Conservation (phyloP, 2,113 vertebrate species). For the Chauna torquata region DNA sequence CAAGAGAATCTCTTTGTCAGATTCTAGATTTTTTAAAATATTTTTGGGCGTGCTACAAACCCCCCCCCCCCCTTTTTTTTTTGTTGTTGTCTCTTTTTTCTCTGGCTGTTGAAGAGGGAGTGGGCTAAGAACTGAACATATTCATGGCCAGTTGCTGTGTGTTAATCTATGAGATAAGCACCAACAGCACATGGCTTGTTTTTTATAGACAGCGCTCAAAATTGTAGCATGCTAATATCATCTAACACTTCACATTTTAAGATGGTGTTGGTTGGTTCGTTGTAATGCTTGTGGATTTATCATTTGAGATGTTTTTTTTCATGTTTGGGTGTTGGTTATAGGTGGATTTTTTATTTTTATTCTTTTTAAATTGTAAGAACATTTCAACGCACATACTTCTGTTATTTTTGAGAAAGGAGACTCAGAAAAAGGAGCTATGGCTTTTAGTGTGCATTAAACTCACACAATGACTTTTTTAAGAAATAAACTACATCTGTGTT, state of each 20-base stretch:
- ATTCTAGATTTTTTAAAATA: background rate
- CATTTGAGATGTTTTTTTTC: background rate
- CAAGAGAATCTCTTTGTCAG: background rate
- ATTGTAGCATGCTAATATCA: background rate
- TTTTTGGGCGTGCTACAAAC: background rate
- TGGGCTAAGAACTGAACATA: background rate
- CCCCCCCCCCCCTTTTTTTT: fast-evolving
- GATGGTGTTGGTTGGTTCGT: background rate
- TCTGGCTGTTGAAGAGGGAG: background rate
- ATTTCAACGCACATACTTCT: background rate
- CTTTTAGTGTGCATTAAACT: background rate
- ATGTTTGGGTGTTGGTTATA: background rate
- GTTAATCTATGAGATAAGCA: slow-evolving; percentile 38
- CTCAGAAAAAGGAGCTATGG: background rate
- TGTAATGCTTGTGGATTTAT: background rate
- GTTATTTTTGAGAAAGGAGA: background rate
- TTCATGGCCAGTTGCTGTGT: background rate
- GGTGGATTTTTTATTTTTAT: background rate
- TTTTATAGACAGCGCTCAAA: slow-evolving; percentile 28
- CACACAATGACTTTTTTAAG: background rate
- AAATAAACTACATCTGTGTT: background rate
- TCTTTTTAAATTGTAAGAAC: background rate
- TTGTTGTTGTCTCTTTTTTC: background rate
- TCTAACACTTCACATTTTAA: background rate
- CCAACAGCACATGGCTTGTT: background rate